phyloP scores from a whole-genome alignment of 2,797 vertebrate genomes.

The Mormyrops attenuatus region DNA sequence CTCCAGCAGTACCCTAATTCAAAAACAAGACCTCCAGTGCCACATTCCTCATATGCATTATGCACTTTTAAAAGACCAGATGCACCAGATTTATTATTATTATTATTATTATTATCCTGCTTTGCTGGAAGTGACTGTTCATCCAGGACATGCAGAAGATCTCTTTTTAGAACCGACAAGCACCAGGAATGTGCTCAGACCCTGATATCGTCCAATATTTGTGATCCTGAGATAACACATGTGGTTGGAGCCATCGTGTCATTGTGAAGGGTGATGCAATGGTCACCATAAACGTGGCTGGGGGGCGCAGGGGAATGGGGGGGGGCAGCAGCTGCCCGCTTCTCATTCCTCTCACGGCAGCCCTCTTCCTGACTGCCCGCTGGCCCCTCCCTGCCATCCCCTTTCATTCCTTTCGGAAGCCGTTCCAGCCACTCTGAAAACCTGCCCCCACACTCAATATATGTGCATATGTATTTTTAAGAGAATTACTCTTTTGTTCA shows the following conservation, averaged over 20 bases:
- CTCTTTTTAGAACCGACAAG: neutral
- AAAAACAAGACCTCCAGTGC: neutral
- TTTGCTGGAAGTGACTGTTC: neutral
- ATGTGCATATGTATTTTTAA: neutral
- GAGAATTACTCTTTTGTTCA: neutral
- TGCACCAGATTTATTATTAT: neutral
- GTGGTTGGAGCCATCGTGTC: neutral
- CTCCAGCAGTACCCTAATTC: neutral
- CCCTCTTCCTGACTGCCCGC: neutral
- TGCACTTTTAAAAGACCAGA: neutral
- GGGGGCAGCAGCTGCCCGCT: neutral
- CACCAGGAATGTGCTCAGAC: neutral
- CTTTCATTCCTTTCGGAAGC: neutral
- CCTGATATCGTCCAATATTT: neutral
- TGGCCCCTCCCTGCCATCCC: neutral
- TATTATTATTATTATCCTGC: neutral
- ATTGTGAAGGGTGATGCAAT: neutral
- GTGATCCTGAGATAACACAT: neutral
- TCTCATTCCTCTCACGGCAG: slow-evolving; percentile 20
- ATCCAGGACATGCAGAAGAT: neutral
- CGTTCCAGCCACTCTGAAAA: neutral
- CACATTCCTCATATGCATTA: neutral
- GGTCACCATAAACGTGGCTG: neutral
- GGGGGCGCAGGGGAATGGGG: neutral
- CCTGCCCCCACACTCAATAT: neutral